phyloP scores from a whole-genome alignment of 2,797 vertebrate genomes.

The Helarctos malayanus region DNA sequence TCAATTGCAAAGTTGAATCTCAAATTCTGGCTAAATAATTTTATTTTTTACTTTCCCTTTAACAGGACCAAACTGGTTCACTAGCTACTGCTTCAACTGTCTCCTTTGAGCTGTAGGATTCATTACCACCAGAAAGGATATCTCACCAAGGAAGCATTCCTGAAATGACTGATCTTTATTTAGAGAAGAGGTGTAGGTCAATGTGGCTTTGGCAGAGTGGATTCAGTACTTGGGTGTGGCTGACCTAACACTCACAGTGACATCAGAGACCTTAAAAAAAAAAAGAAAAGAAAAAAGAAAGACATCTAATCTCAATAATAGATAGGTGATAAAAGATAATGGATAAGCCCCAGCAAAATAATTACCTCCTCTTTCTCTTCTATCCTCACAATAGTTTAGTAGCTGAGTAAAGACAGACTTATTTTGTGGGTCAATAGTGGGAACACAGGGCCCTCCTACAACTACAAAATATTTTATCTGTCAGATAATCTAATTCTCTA shows the following conservation, averaged over 20 bases:
- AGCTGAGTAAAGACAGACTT: neutral
- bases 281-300: too few species aligned
- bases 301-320: neutral
- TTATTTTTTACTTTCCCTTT: slow-evolving; percentile 5
- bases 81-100: neutral
- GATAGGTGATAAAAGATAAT: neutral
- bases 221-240: neutral
- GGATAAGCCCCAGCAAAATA: neutral
- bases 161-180: slow-evolving; percentile 54
- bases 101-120: neutral
- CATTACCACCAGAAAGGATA: neutral
- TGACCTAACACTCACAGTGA: neutral
- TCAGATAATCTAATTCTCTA: neutral
- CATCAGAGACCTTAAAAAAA: neutral
- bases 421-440: neutral
- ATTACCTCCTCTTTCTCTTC: neutral
- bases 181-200: neutral
- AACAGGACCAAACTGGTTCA: neutral
- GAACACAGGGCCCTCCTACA: neutral
- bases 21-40: neutral
- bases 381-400: neutral
- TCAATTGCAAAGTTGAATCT: neutral
- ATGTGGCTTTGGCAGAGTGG: neutral
- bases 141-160: neutral
- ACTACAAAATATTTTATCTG: neutral